These are phyloP conservation scores for Elaphurus davidianus DNA, from an alignment of 2,113 vertebrate genomes.

Conservation along the genomic window DNA sequence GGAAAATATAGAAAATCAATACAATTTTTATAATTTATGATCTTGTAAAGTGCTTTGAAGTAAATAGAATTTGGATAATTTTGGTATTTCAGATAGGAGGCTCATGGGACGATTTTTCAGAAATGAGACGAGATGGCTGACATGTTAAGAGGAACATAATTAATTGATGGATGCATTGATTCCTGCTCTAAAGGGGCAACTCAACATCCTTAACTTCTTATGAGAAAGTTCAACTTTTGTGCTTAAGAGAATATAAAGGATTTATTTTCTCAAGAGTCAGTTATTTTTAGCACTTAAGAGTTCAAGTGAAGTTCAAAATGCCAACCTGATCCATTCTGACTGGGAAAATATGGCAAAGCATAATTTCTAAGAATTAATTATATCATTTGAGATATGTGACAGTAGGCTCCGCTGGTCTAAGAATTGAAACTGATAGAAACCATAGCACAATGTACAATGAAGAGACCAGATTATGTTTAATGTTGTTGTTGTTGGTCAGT, in stretches of 20 bases:
- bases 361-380: constrained; percentile 48
- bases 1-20: neutral
- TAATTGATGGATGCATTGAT: neutral
- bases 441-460: neutral
- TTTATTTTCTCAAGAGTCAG: constrained; percentile 49
- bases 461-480: neutral
- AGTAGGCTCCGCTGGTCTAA: neutral
- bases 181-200: neutral
- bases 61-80: neutral
- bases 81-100: neutral
- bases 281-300: constrained; percentile 65
- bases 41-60: neutral
- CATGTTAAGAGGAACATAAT: neutral
- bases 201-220: constrained; percentile 39
- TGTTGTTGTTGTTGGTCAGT: neutral
- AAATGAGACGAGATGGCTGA: neutral
- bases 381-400: neutral
- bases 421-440: neutral
- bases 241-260: constrained; percentile 51
- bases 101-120: neutral
- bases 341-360: constrained; percentile 35
- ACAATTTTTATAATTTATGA: neutral
- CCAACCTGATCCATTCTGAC: constrained; percentile 41
- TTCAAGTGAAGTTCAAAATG: constrained; percentile 72
- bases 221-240: constrained; percentile 62